Base-by-base conservation (phyloP, 2,888 invertebrate species). In the Epirrhoe alternata region DNA sequence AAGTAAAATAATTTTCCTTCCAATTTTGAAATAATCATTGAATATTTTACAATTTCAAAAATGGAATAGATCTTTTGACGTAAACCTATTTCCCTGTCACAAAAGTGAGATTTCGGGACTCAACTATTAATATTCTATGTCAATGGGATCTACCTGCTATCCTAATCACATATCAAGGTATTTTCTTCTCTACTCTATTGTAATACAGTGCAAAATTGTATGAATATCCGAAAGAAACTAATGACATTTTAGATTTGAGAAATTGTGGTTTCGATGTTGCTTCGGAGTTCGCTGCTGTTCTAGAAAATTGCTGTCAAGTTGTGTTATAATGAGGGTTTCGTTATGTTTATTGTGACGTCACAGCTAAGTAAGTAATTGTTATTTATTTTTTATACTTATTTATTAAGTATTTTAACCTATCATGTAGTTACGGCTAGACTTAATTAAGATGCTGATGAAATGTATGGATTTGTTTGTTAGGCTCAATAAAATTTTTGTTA, bases 221-320 rank as follows among this genome's bases (percentile, higher is more conserved):
- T 35, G 38, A 12, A 6, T 10, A 31, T 7, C 14, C 16, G 42
- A 50, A 64, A 42, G 50, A 50, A 51, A 35, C 12, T 54, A 60
- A 38, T 38, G 64, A 59, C 59, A 64, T 60, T 64, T 64, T 55
- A 64, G 64, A 64, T 59, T 64, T 60, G 64, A 64, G 53, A 58
- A 30, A 49, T 55, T 63, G 64, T 31, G 64, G 64, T 64, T 64
- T 17, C 14, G 49, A 52, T 64, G 57, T 58, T 51, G 51, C 57
- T 59, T 56, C 12, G 38, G 52, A 35, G 54, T 54, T 59, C 33
- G 61, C 12, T 50, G 45, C 57, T 64, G 63, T 64, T 64, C 54
- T 42, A 59, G 54, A 60, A 64, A 64, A 64, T 64, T 55, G 54
- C 54, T 59, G 58, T 49, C 53, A 58, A 64, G 64, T 54, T 58